These are phyloP conservation scores for Pituophis catenifer DNA, from an alignment of 2,113 vertebrate species.

Conservation along the genomic window DNA sequence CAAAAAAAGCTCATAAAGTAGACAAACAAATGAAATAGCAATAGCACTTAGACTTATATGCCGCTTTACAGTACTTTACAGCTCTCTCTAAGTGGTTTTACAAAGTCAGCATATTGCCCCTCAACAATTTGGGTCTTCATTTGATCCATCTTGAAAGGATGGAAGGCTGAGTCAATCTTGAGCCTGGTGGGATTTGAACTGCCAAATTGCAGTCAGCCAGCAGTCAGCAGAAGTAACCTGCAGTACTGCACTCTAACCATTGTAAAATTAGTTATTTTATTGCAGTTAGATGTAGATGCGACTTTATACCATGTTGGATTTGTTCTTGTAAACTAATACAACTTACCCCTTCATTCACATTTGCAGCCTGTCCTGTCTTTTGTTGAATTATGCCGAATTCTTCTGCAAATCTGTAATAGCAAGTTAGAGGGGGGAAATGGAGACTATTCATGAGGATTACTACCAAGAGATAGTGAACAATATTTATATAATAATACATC, in stretches of 20 bases:
- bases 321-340: neutral
- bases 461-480: neutral
- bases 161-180: no score
- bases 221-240: no score
- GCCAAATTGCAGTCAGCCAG: no score
- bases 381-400: neutral
- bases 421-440: neutral
- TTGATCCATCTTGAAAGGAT: no score
- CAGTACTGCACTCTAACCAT: no score
- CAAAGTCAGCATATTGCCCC: no score
- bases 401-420: neutral
- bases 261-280: neutral
- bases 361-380: neutral
- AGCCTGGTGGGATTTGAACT: no score
- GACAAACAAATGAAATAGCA: neutral
- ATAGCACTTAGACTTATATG: no score
- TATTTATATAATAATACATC: neutral
- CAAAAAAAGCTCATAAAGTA: neutral
- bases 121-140: no score
- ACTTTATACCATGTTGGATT: neutral
- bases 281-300: neutral
- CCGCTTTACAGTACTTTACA: no score
- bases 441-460: neutral
- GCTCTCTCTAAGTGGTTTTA: no score
- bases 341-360: neutral